Evolutionary conservation across 2,113 vertebrate species (phyloP).

Genomic region (Poicephalus gulielmi): DNA sequence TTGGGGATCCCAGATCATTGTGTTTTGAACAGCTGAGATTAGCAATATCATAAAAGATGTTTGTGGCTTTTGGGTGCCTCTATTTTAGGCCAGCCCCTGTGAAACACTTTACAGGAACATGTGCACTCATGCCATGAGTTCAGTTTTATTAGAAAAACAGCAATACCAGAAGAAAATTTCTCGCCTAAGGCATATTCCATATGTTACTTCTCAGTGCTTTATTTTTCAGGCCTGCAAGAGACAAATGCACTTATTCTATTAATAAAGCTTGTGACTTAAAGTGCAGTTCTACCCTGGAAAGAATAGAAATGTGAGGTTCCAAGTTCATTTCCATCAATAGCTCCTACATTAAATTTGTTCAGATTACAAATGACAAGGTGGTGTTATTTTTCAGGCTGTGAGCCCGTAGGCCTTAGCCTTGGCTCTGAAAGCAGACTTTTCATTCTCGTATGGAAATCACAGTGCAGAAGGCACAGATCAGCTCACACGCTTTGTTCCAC

Average conservation of each 20-base stretch:
- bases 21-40: neutral
- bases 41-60: neutral
- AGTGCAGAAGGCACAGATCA: neutral
- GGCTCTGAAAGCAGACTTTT: neutral
- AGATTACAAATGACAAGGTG: neutral
- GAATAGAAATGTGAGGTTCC: slow-evolving; percentile 22
- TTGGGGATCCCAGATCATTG: neutral
- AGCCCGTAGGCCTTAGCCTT: neutral
- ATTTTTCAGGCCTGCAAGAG: slow-evolving; percentile 58
- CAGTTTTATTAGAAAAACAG: slow-evolving; percentile 25
- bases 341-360: neutral
- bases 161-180: slow-evolving; percentile 38
- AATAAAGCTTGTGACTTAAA: slow-evolving; percentile 43
- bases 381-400: neutral
- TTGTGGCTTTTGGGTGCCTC: neutral
- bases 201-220: slow-evolving; percentile 46
- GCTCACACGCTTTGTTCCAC: neutral
- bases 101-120: slow-evolving; percentile 2
- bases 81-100: neutral
- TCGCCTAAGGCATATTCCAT: slow-evolving; percentile 45
- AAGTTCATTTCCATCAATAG: slow-evolving; percentile 8
- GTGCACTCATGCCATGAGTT: neutral
- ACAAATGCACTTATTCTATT: slow-evolving; percentile 54
- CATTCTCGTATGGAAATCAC: neutral
- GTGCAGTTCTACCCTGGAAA: slow-evolving; percentile 23